Evolutionary conservation across 1,140 invertebrate species (phyloP), one percentile per base, ranked within the genome.

Genomic region (Rhizoglyphus robini): DNA sequence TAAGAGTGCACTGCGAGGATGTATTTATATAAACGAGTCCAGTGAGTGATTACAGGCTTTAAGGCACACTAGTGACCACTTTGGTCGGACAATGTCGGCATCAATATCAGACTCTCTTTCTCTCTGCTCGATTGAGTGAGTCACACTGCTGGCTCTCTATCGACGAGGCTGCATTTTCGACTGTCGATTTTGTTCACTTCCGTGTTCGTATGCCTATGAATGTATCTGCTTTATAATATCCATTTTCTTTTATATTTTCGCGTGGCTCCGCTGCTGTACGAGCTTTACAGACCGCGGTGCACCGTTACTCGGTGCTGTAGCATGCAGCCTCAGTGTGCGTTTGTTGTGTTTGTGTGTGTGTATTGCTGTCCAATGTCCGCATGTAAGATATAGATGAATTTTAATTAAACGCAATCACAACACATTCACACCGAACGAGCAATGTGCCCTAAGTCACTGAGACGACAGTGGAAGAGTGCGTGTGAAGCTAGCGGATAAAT

Each of bases 51-150:
- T 54, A 54, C 23, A 54, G 31, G 51, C 31, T 54, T 54, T 8
- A 8, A 54, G 51, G 31, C 51, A 54, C 8, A 41, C 36, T 46
- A 23, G 41, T 46, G 51, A 54, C 51, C 51, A 54, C 8, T 20
- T 46, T 54, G 23, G 20, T 32, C 51, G 51, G 51, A 54, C 51
- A 54, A 54, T 54, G 51, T 32, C 51, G 51, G 51, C 51, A 54
- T 54, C 51, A 54, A 54, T 54, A 54, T 54, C 51, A 54, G 20
- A 54, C 51, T 27, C 51, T 54, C 51, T 8, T 15, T 54, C 20
- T 5, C 20, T 15, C 51, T 54, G 51, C 51, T 27, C 31, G 8
- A 20, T 32, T 54, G 8, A 54, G 51, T 32, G 8, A 20, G 51
- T 23, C 51, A 15, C 36, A 18, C 36, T 18, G 18, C 18, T 54